Evolutionary conservation across 2,797 vertebrate species (phyloP).

Genomic region (Micrastur ruficollis): DNA sequence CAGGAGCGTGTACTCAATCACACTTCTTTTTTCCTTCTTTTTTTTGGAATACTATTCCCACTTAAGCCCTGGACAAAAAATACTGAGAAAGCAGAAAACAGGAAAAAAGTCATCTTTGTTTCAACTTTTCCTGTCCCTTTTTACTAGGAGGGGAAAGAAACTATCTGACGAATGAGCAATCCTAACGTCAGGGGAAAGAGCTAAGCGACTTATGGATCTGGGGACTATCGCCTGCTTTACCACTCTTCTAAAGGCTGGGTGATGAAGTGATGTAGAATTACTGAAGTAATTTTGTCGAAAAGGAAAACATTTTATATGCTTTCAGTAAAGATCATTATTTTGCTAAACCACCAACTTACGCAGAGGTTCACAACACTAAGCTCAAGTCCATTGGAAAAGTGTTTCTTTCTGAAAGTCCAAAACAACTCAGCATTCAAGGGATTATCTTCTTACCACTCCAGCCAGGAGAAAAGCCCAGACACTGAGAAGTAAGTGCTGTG

Average conservation of each 20-base stretch:
- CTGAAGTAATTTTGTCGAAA: neutral
- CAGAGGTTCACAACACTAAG: neutral
- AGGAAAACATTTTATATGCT: neutral
- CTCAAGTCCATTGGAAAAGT: neutral
- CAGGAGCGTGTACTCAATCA: slow-evolving; percentile 52
- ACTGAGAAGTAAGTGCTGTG: neutral
- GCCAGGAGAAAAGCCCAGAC: neutral
- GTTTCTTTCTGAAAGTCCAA: neutral
- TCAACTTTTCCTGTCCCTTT: neutral
- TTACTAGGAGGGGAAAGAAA: neutral
- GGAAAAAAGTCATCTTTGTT: slow-evolving; percentile 71
- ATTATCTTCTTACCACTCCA: neutral
- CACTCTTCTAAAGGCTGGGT: neutral
- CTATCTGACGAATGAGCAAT: slow-evolving; percentile 5
- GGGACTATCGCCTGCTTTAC: neutral
- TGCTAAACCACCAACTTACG: neutral
- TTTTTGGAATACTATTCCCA: neutral
- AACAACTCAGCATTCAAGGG: neutral
- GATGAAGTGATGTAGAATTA: neutral
- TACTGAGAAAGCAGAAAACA: neutral
- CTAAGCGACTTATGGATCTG: neutral
- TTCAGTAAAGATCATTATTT: neutral
- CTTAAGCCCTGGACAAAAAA: slow-evolving; percentile 39
- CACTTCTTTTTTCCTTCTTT: neutral
- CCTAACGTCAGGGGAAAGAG: neutral